Conservation (phyloP, 2,113 vertebrate species). For the Oreochromis spilurus region DNA sequence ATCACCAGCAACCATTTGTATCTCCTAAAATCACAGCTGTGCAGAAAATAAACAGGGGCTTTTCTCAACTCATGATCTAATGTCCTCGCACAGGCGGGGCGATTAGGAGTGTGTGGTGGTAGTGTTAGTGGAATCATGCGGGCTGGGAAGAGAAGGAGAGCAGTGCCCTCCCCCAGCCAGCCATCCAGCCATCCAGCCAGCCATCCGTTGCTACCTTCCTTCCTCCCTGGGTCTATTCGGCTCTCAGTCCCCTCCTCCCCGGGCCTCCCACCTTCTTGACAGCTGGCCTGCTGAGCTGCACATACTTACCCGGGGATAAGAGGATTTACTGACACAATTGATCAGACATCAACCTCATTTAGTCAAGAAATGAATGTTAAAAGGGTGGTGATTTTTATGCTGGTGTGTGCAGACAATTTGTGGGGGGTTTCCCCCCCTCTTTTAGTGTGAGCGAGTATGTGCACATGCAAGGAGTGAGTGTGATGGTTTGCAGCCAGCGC, state of each 20-base stretch:
- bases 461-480: background rate
- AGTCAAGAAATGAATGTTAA: conserved; percentile 60
- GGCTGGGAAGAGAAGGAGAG: conserved; percentile 4
- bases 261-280: conserved; percentile 67
- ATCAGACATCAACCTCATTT: conserved; percentile 77
- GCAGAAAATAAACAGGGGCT: background rate
- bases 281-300: conserved; percentile 71
- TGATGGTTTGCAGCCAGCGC: background rate
- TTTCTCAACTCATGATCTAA: conserved; percentile 29
- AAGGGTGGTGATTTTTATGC: background rate
- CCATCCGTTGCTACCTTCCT: conserved; percentile 11
- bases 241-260: conserved; percentile 9
- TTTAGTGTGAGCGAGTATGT: background rate
- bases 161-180: conserved; percentile 5
- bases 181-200: background rate
- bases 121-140: background rate
- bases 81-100: conserved; percentile 4
- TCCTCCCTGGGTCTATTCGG: background rate
- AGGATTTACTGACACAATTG: conserved; percentile 74
- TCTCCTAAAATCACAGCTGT: background rate
- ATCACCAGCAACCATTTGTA: background rate
- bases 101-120: conserved; percentile 12
- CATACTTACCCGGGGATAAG: conserved; percentile 70
- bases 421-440: background rate
- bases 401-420: background rate